Conservation (phyloP, 2,888 invertebrate genomes). For the Drosophila siamana region DNA sequence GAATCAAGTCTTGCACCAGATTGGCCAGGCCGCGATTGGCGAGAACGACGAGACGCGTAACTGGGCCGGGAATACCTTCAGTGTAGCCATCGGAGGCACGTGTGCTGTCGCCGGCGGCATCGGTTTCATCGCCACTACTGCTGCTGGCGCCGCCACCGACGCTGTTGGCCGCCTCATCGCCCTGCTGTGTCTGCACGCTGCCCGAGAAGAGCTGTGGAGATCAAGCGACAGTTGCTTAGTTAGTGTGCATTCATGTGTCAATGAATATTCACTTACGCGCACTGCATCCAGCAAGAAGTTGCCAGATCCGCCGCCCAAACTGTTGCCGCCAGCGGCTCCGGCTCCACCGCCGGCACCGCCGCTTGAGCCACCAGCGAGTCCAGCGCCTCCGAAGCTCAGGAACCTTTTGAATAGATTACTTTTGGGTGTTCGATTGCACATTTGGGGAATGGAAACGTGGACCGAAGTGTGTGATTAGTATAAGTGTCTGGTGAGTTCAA, state of each 20-base stretch:
- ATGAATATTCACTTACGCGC: conserved; percentile 88
- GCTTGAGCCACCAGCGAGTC: conserved; percentile 77
- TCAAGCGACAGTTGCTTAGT: not conserved
- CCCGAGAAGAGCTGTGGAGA: conserved; percentile 91
- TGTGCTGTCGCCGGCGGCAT: conserved; percentile 87
- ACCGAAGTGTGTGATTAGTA: conserved; percentile 62
- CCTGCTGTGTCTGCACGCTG: conserved; percentile 88
- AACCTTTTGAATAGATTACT: conserved; percentile 84
- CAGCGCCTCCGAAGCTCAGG: conserved; percentile 86
- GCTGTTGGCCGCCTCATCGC: conserved; percentile 86
- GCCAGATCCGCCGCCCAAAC: conserved; percentile 91
- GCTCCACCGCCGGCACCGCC: conserved; percentile 74
- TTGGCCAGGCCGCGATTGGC: conserved; percentile 95
- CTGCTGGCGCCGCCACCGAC: conserved; percentile 78
- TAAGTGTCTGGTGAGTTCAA: conserved; percentile 20
- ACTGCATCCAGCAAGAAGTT: conserved; percentile 96
- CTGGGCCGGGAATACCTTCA: conserved; percentile 94
- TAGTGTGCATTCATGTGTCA: not conserved
- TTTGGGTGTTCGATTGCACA: conserved; percentile 40
- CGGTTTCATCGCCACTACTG: conserved; percentile 85
- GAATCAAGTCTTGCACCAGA: conserved; percentile 94
- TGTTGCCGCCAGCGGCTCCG: conserved; percentile 85
- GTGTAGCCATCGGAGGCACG: conserved; percentile 88
- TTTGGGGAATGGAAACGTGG: conserved; percentile 15
- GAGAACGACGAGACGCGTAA: conserved; percentile 94